Conservation (phyloP, 2,888 invertebrate species). For the Sympetrum striolatum region DNA sequence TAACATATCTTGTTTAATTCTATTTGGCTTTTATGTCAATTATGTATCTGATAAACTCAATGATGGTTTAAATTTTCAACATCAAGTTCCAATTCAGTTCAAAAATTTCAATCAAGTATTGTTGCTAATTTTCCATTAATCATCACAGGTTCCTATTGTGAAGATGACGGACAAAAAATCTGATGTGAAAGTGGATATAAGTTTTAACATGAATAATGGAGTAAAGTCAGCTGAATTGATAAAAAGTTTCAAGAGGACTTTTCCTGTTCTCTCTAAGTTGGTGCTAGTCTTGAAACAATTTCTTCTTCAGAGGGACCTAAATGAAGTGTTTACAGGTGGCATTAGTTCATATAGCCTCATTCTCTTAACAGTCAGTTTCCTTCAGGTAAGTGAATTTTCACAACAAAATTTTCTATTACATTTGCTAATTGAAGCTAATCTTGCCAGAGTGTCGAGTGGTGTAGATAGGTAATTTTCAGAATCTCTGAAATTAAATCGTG, state of each 20-base stretch:
- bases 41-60: not conserved
- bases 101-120: too few species aligned
- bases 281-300: conserved; percentile 99
- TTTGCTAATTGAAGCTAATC: too few species aligned
- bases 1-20: not conserved
- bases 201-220: conserved; percentile 98
- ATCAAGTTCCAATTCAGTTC: not conserved
- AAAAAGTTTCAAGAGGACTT: conserved; percentile 85
- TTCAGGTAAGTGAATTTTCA: conserved; percentile 67
- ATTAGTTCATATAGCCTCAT: conserved; percentile 99
- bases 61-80: not conserved
- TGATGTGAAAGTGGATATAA: conserved; percentile 96
- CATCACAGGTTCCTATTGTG: conserved; percentile 85
- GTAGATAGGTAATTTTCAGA: too few species aligned
- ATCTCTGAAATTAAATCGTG: too few species aligned
- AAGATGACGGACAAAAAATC: conserved; percentile 89
- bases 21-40: not conserved
- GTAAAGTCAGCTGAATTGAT: conserved; percentile 96
- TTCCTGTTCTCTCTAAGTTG: conserved; percentile 89
- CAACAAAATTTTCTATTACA: too few species aligned
- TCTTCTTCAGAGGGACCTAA: conserved; percentile 94
- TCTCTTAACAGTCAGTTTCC: conserved; percentile 97
- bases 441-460: too few species aligned
- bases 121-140: conserved; percentile 36
- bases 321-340: conserved; percentile 99